Evolutionary conservation across 2,113 vertebrate genomes (phyloP).

Genomic region (Anhinga rufa): DNA sequence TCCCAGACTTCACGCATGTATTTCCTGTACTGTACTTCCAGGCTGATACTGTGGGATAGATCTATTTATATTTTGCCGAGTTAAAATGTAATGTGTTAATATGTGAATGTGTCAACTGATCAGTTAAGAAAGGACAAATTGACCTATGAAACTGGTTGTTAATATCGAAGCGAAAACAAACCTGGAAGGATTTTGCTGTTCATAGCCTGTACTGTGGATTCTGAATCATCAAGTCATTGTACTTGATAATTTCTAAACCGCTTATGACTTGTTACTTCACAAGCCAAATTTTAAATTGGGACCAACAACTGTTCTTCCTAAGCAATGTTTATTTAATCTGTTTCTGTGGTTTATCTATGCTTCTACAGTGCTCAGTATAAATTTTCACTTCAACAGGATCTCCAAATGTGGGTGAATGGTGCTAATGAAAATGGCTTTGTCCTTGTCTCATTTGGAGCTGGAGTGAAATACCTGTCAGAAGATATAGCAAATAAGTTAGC

Average conservation of each 20-base stretch:
- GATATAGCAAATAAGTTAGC: slow-evolving; percentile 92
- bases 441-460: slow-evolving; percentile 95
- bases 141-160: not conserved
- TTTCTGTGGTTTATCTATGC: not conserved
- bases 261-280: not conserved
- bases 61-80: not conserved
- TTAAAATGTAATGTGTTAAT: not conserved
- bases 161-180: not conserved
- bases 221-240: not conserved
- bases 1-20: not conserved
- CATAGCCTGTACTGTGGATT: rapidly evolving
- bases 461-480: slow-evolving; percentile 95
- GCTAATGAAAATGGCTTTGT: slow-evolving; percentile 90
- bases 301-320: not conserved
- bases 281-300: too few relatives aligned
- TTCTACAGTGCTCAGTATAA: not conserved
- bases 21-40: not conserved
- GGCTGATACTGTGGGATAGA: not conserved
- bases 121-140: not conserved
- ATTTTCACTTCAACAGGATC: slow-evolving; percentile 74
- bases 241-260: rapidly evolving
- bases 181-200: not conserved
- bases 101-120: not conserved
- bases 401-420: slow-evolving; percentile 86
- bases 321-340: not conserved